A percentile compares a stretch with the other conserved stretches of the same genome.
phyloP scores from a whole-genome alignment of 2,797 vertebrate species.

The Poecile montanus region DNA sequence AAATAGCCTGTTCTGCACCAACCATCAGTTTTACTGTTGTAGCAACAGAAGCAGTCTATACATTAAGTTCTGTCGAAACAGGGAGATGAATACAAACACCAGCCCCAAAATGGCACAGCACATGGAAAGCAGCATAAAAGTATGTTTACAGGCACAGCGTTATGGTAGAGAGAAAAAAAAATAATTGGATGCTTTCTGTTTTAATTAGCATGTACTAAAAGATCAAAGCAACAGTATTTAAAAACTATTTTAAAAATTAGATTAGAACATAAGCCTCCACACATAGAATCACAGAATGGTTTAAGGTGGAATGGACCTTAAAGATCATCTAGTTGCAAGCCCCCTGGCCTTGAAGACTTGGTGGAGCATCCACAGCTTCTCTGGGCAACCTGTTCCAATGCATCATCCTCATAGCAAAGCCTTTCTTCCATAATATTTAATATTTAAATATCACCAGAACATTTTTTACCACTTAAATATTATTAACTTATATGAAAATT shows the following conservation, averaged over 20 bases:
- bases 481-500: neutral
- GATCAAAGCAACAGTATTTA: neutral
- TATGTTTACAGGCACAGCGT: neutral
- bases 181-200: neutral
- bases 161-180: neutral
- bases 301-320: neutral
- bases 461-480: neutral
- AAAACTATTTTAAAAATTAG: neutral
- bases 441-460: neutral
- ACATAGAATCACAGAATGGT: neutral
- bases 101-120: neutral
- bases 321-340: neutral
- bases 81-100: neutral
- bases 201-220: neutral
- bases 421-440: neutral
- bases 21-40: neutral
- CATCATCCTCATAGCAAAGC: neutral
- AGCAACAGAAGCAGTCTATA: neutral
- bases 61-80: neutral
- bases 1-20: neutral
- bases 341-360: neutral
- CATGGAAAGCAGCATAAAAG: neutral
- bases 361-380: neutral
- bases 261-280: neutral
- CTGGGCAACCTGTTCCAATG: neutral